These are phyloP conservation scores for Pogonus chalceus DNA, from an alignment of 1,140 invertebrate species.

Conservation along the genomic window DNA sequence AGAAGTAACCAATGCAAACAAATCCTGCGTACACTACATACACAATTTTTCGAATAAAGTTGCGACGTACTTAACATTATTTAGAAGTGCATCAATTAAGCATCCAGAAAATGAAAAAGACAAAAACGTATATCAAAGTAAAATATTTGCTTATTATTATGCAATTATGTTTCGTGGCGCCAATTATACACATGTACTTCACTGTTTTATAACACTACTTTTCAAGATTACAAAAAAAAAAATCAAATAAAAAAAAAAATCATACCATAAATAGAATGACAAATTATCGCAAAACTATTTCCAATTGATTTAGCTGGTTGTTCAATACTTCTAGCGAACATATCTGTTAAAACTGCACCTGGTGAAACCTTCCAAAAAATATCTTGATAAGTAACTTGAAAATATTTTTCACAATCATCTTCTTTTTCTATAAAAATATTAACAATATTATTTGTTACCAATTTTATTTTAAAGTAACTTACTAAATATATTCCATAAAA, in stretches of 20 bases:
- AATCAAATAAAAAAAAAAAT: slow-evolving; percentile 9
- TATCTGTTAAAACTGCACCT: slow-evolving; percentile 16
- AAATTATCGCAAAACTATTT: slow-evolving; percentile 13
- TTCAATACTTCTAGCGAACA: slow-evolving; percentile 16
- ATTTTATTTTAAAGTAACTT: background rate
- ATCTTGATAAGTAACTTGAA: slow-evolving; percentile 14
- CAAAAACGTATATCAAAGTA: no score
- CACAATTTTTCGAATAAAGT: no score
- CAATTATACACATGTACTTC: no score
- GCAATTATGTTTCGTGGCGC: no score
- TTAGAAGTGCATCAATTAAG: no score
- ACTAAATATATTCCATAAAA: background rate
- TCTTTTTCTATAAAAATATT: slow-evolving; percentile 4
- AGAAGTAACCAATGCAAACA: no score
- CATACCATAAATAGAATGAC: slow-evolving; percentile 12
- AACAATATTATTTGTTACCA: background rate
- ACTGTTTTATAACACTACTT: no score
- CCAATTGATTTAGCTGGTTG: slow-evolving; percentile 17
- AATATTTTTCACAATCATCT: slow-evolving; percentile 16
- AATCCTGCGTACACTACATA: no score
- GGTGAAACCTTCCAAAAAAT: slow-evolving; percentile 18
- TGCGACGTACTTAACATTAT: no score
- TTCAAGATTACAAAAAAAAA: no score
- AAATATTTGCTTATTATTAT: no score
- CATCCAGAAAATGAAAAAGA: no score